Evolutionary conservation across 1,140 invertebrate genomes (phyloP), one percentile per base, ranked within the genome.

Genomic region (Adoxophyes honmai): DNA sequence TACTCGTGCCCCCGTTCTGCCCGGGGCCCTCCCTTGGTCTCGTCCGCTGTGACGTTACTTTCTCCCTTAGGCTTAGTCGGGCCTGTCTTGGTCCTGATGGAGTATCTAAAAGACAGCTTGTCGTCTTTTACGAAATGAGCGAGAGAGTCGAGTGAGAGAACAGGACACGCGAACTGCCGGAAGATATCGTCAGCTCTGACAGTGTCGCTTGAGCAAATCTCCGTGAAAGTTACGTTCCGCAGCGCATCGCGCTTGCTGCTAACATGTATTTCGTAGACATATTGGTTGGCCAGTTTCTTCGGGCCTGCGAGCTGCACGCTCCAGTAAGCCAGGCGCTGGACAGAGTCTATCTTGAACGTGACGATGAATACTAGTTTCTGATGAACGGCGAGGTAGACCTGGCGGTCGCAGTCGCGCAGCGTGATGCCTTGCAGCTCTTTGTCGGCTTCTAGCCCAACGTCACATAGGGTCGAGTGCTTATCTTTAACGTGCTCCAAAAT

Each of bases 231-330:
- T 5, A 71, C 65, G 59, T 78, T 78, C 16, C 80, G 68, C 18
- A 70, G 68, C 1, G 59, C 28, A 48, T 78, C 75, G 55, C 75
- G 67, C 21, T 72, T 72, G 59, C 82, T 86, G 8, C 52, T 71
- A 1, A 91, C 63, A 53, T 89, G 80, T 62, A 91, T 81, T 59
- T 90, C 89, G 59, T 90, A 90, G 42, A 81, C 71, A 62, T 81
- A 79, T 42, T 90, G 69, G 48, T 80, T 57, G 1, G 88, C 89
- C 18, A 55, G 57, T 57, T 76, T 76, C 55, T 85, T 81, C 16
- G 77, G 69, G 7, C 88, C 90, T 28, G 90, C 85, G 44, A 76
- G 77, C 59, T 90, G 90, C 7, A 90, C 63, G 10, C 73, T 59
- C 82, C 85, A 90, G 53, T 81, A 90, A 1, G 73, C 73, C 71